Evolutionary conservation across 1,140 invertebrate species (phyloP).

Genomic region (Oreohelix idahoensis): DNA sequence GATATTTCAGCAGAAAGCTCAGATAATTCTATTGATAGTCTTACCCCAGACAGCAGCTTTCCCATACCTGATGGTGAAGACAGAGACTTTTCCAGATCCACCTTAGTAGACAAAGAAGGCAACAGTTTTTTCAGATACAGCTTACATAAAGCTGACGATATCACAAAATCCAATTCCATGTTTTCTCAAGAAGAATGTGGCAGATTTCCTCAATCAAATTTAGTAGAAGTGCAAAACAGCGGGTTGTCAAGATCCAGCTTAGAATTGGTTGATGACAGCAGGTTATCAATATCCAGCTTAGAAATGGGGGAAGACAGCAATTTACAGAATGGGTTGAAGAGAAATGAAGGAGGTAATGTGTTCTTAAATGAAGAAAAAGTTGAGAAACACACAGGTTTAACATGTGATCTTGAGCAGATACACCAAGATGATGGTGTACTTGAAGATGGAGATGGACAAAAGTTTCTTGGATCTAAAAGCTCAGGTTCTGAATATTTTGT

Average conservation of each 20-base stretch:
- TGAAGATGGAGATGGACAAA: not conserved
- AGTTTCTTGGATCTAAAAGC: not conserved
- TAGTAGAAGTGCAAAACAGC: not conserved
- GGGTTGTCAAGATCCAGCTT: not conserved
- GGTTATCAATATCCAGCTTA: not conserved
- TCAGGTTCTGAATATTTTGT: no score
- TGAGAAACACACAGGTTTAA: not conserved
- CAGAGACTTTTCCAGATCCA: not conserved
- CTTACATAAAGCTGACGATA: not conserved
- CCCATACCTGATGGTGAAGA: not conserved
- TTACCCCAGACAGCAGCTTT: not conserved
- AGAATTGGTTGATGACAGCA: not conserved
- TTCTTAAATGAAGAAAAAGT: not conserved
- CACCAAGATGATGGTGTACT: not conserved
- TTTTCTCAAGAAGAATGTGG: not conserved
- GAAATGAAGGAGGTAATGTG: not conserved
- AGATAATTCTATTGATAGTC: conserved; percentile 7
- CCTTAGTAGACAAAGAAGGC: not conserved
- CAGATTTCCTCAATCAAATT: not conserved
- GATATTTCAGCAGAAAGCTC: conserved; percentile 35
- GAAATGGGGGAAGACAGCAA: not conserved
- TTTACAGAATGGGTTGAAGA: not conserved
- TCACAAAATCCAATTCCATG: no score
- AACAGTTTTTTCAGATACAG: not conserved
- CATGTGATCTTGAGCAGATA: not conserved